Evolutionary conservation across 2,797 vertebrate genomes (phyloP), one percentile per base, ranked within the genome.

Genomic region (Melanogrammus aeglefinus): DNA sequence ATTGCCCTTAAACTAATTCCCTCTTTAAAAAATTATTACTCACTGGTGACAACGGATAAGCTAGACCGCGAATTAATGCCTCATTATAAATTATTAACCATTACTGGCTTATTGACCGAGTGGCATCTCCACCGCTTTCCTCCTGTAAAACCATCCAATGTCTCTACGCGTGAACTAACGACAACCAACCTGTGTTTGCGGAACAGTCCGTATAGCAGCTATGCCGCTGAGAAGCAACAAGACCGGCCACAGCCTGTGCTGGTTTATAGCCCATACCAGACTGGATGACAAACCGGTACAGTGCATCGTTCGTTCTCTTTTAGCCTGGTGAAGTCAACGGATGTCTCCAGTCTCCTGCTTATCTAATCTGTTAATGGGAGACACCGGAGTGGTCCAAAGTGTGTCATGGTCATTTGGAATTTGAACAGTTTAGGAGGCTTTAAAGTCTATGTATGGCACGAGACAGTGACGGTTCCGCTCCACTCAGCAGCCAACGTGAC

Each of bases 1-100:
- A n/a, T n/a, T 92, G 24, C 94, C 94, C 95, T 95, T 78, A 94
- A 44, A 44, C 41, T 44, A 12, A 12, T 44, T 44, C 41, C 9
- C 3, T 44, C 41, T 12, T 14, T 44, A 0, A 44, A 44, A 44
- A 44, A 44, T 0, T 44, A 44, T 44, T 44, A 44, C 14, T 44
- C 41, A 0, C 9, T 44, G 41, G 41, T 44, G 12, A 44, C 9
- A 1, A 44, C 41, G 1, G 41, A 44, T 10, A 44, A 44, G 14
- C 41, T 44, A 44, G 41, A 44, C 10, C 10, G 41, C 0, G 41
- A 44, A 44, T 1, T 44, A 44, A 10, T 44, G 10, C 12, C 41
- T 44, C 9, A 44, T 12, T 44, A 44, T 10, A 44, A 44, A n/a
- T n/a, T 2, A 44, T 44, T 44, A 44, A 44, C 41, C 14, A 44